These are phyloP conservation scores for Mesoclemmys tuberculata DNA, from an alignment of 2,113 vertebrate genomes.

Conservation along the genomic window DNA sequence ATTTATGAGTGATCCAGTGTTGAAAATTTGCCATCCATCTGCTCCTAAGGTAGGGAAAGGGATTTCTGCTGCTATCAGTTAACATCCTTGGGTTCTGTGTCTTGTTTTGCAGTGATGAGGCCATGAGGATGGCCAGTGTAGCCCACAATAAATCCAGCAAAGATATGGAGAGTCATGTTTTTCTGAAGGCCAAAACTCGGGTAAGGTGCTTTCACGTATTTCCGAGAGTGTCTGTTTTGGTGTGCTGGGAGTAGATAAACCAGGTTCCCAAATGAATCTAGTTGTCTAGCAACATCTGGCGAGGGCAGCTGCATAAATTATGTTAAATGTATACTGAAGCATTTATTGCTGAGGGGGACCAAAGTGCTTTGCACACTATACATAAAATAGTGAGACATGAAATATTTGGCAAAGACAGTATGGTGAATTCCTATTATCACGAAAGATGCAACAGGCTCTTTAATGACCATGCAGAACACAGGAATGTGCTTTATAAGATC, in stretches of 20 bases:
- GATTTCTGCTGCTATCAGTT: not conserved
- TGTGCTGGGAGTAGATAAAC: not conserved
- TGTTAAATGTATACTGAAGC: not conserved
- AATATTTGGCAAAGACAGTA: not conserved
- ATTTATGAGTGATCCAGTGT: not conserved
- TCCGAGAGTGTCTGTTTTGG: not conserved
- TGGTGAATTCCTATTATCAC: not conserved
- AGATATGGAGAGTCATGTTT: slow-evolving; percentile 98
- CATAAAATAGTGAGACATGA: not conserved
- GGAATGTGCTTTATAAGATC: not conserved
- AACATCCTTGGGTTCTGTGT: not conserved
- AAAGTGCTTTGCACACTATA: not conserved
- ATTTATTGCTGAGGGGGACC: not conserved
- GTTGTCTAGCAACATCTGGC: not conserved
- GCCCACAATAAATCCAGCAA: slow-evolving; percentile 93
- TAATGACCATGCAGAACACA: not conserved
- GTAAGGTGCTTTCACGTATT: slow-evolving; percentile 77
- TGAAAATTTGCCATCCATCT: not conserved
- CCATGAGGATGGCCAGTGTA: slow-evolving; percentile 96
- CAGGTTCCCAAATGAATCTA: not conserved
- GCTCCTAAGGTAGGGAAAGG: not conserved
- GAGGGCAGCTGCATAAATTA: not conserved
- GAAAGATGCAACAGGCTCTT: not conserved
- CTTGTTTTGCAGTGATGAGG: slow-evolving; percentile 88
- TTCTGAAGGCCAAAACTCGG: slow-evolving; percentile 95